phyloP scores from a whole-genome alignment of 2,888 invertebrate genomes.

The Lepidochitona cinerea region DNA sequence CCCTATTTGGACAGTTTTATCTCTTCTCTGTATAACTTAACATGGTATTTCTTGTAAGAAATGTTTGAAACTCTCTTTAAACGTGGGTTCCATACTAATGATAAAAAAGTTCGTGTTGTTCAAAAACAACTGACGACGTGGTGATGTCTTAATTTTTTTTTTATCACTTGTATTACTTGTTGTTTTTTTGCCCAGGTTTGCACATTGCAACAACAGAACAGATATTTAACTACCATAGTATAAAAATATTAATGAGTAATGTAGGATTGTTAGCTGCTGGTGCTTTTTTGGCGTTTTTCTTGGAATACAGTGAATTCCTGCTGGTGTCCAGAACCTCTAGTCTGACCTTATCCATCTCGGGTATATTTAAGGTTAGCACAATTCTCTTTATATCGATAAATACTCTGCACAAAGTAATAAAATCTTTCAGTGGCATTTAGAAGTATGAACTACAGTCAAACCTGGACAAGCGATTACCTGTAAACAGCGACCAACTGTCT shows the following conservation, averaged over 20 bases:
- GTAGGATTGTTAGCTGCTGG: constrained; percentile 68
- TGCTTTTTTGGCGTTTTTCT: constrained; percentile 66
- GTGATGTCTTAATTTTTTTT: neutral
- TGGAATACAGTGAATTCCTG: constrained; percentile 90
- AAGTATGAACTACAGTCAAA: too few relatives aligned
- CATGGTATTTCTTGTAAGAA: too few relatives aligned
- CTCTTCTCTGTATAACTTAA: too few relatives aligned
- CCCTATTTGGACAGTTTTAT: too few relatives aligned
- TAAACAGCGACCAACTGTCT: too few relatives aligned
- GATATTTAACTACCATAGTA: constrained; percentile 72
- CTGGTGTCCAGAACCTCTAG: constrained; percentile 95
- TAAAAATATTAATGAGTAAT: constrained; percentile 51
- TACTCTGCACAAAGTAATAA: too few relatives aligned
- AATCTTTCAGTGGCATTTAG: too few relatives aligned
- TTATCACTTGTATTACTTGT: neutral
- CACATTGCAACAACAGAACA: constrained; percentile 72
- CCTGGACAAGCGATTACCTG: too few relatives aligned
- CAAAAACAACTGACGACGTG: neutral
- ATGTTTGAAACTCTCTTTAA: too few relatives aligned
- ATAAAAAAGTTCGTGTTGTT: neutral
- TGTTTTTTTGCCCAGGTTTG: constrained; percentile 69
- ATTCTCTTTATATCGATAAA: too few relatives aligned
- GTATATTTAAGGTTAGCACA: constrained; percentile 93
- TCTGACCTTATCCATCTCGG: constrained; percentile 94
- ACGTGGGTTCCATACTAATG: too few relatives aligned